Conservation (phyloP, 2,797 vertebrate genomes). For the Cottoperca gobio region DNA sequence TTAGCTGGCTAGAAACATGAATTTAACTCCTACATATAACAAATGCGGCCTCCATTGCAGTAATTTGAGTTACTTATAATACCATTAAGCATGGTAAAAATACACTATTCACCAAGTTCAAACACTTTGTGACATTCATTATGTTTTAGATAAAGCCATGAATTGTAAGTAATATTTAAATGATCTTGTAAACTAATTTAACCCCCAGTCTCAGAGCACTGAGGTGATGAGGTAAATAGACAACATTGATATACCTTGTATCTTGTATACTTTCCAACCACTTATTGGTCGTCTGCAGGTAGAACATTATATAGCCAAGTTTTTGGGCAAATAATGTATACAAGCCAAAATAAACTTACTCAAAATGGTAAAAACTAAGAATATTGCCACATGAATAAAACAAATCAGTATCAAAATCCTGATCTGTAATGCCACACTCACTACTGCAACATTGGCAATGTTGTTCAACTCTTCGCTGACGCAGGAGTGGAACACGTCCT, state of each 20-base stretch:
- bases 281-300: no score
- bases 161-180: neutral
- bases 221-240: neutral
- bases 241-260: no score
- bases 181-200: neutral
- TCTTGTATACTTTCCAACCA: no score
- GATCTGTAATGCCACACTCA: conserved; percentile 53
- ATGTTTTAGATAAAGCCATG: neutral
- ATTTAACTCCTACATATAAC: neutral
- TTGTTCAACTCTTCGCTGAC: conserved; percentile 50
- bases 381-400: neutral
- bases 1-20: neutral
- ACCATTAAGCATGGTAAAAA: neutral
- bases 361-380: neutral
- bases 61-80: neutral
- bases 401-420: no score
- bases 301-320: neutral
- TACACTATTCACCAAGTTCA: neutral
- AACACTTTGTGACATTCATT: neutral
- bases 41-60: neutral
- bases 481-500: conserved; percentile 31
- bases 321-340: neutral
- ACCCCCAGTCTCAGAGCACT: neutral
- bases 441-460: conserved; percentile 61
- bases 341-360: neutral